A percentile compares a stretch with the other conserved stretches of the same genome.
Evolutionary conservation across 35 echinoderm and acorn worm genomes (phyloP).

Genomic region (Eucidaris tribuloides): DNA sequence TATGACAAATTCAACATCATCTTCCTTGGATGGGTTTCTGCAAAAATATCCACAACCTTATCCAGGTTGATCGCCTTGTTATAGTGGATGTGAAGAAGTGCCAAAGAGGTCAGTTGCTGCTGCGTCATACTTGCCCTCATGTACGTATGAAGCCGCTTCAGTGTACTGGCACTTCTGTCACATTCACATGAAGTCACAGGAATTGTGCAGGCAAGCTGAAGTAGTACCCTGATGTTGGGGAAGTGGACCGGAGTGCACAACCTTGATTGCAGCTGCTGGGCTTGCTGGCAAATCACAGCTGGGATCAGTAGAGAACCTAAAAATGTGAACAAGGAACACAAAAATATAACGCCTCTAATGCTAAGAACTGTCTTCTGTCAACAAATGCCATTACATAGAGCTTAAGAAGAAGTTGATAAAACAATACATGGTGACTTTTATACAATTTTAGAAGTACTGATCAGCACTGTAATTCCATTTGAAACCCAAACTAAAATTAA

Average conservation of each 20-base stretch:
- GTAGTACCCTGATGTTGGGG: background rate
- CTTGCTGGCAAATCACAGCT: background rate
- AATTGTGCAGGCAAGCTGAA: background rate
- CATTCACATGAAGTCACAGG: background rate
- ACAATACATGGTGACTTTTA: no score
- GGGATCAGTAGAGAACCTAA: background rate
- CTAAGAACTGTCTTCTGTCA: no score
- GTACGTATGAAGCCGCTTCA: background rate
- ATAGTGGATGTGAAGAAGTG: background rate
- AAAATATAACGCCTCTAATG: no score
- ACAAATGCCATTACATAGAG: no score
- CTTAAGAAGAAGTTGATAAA: no score
- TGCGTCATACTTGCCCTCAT: constrained; percentile 2
- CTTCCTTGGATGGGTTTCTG: background rate
- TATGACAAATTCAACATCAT: background rate
- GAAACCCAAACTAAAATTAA: no score
- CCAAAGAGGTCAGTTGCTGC: background rate
- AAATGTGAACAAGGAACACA: no score
- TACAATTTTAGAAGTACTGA: no score
- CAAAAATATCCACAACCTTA: background rate
- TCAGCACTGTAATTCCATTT: no score
- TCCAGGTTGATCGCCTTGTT: background rate
- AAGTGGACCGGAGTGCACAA: background rate
- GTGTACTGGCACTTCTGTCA: background rate
- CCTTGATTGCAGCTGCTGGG: constrained; percentile 17